Evolutionary conservation across 2,888 invertebrate genomes (phyloP).

Genomic region (Epicampocera succincta): DNA sequence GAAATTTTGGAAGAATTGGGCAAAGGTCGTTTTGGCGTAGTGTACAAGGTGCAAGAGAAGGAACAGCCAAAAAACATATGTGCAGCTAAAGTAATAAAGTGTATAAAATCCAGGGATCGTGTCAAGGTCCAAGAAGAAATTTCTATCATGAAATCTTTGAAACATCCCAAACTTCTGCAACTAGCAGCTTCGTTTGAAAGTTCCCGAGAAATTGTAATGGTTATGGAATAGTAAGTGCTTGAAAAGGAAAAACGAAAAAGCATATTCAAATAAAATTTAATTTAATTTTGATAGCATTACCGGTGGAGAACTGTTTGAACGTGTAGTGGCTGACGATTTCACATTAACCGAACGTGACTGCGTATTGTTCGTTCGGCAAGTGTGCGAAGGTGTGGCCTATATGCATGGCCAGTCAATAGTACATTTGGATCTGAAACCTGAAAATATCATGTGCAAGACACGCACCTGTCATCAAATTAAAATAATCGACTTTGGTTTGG

Average conservation of each 20-base stretch:
- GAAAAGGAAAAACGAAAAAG: background rate
- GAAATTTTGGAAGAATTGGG: conserved; percentile 88
- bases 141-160: conserved; percentile 91
- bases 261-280: no score
- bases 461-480: conserved; percentile 92
- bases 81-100: conserved; percentile 92
- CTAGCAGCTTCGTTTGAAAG: conserved; percentile 91
- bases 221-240: conserved; percentile 93
- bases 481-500: conserved; percentile 96
- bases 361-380: conserved; percentile 93
- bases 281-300: conserved; percentile 87
- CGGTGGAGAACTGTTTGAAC: conserved; percentile 96
- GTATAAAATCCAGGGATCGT: conserved; percentile 87
- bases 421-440: conserved; percentile 96
- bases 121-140: conserved; percentile 92
- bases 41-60: conserved; percentile 87
- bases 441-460: conserved; percentile 96
- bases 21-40: conserved; percentile 88
- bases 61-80: conserved; percentile 84
- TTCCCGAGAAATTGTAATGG: conserved; percentile 89
- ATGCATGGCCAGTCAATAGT: conserved; percentile 93
- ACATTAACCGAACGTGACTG: conserved; percentile 93
- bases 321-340: conserved; percentile 96
- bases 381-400: conserved; percentile 94
- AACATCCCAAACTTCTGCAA: conserved; percentile 92